Base-by-base conservation (phyloP, 2,888 invertebrate genomes). In the Linyphia triangularis region DNA sequence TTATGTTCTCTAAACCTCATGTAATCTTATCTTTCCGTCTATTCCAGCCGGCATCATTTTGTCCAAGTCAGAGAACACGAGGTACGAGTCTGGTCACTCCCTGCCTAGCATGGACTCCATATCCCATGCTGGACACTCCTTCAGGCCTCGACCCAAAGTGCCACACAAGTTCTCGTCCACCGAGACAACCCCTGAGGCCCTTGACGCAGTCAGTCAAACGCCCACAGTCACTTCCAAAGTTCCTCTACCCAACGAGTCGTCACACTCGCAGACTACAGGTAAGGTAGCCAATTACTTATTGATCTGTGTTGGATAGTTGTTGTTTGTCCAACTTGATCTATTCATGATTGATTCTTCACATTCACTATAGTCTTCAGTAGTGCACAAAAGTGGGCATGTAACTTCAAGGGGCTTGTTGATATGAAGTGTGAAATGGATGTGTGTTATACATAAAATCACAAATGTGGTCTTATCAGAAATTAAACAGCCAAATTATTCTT, bases 241-340 rank as follows among this genome's bases (percentile, higher is more conserved):
- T 89, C 89, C 89, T 89, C 70, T 78, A 30, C 61, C 72, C 24
- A 75, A 69, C 57, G 77, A 89, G 51, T 51, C 88, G 30, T 78
- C 88, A 30, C 83, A 88, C 43, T 83, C 89, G 22, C 84, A 84
- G 77, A 84, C 84, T 40, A 84, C 84, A 51, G 89, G 89, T 89
- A 33, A n/a, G n/a, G n/a, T n/a, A n/a, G n/a, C n/a, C n/a, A n/a
- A n/a, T n/a, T n/a, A n/a, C n/a, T n/a, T n/a, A n/a, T n/a, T n/a
- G n/a, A n/a, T n/a, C n/a, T n/a, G n/a, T n/a, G n/a, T n/a, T n/a
- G n/a, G n/a, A n/a, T n/a, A n/a, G n/a, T n/a, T n/a, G n/a, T n/a
- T n/a, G n/a, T n/a, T n/a, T n/a, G n/a, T n/a, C n/a, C n/a, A n/a
- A n/a, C n/a, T n/a, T n/a, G n/a, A n/a, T n/a, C n/a, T n/a, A n/a